Evolutionary conservation across 2,888 invertebrate genomes (phyloP).

Genomic region (Dryocosmus kuriphilus): DNA sequence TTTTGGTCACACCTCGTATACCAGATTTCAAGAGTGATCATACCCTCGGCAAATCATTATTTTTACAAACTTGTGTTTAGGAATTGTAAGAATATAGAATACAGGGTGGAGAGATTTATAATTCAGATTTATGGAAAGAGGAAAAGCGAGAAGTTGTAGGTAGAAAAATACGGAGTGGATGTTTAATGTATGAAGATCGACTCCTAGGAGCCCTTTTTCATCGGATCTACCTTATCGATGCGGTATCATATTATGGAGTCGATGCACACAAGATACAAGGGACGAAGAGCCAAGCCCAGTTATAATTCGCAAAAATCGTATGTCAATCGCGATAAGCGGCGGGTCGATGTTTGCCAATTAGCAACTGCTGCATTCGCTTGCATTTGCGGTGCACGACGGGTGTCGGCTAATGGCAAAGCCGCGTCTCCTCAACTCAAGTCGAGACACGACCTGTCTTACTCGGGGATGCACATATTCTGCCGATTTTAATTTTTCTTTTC

Average conservation of each 20-base stretch:
- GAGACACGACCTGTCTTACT: slow-evolving; percentile 54
- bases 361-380: slow-evolving; percentile 47
- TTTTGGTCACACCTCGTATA: no score
- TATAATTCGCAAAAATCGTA: slow-evolving; percentile 70
- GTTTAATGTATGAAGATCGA: slow-evolving; percentile 27
- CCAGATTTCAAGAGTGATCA: no score
- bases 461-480: slow-evolving; percentile 40
- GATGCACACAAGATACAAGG: slow-evolving; percentile 15
- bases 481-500: not conserved
- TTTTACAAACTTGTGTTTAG: not conserved
- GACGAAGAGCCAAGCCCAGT: slow-evolving; percentile 24
- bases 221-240: slow-evolving; percentile 21
- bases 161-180: slow-evolving; percentile 3
- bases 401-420: slow-evolving; percentile 50
- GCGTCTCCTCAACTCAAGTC: slow-evolving; percentile 59
- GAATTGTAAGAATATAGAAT: not conserved
- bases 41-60: no score
- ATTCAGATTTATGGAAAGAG: slow-evolving; percentile 17
- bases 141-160: not conserved
- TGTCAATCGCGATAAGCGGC: slow-evolving; percentile 70
- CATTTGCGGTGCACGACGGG: slow-evolving; percentile 55
- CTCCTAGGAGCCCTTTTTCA: slow-evolving; percentile 3
- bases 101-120: not conserved
- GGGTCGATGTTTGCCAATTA: slow-evolving; percentile 73
- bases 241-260: slow-evolving; percentile 6